Base-by-base conservation (phyloP, 2,113 vertebrate genomes). In the Zosterops japonicus region DNA sequence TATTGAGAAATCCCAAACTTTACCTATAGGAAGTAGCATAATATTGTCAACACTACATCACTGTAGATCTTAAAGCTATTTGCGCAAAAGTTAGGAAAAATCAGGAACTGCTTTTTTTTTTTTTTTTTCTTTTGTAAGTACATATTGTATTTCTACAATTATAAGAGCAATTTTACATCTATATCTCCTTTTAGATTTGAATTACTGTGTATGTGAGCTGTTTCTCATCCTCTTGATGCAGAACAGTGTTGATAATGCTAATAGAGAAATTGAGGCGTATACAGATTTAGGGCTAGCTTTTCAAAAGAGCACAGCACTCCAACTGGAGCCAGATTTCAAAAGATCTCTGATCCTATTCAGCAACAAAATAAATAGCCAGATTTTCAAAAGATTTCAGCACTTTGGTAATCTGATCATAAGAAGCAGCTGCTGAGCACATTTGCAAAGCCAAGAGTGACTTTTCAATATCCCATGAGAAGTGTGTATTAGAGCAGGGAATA, bases 321-420 rank as follows among this genome's bases (percentile, higher is more conserved):
- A 95, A 95, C 92, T 86, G 72, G n/a, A 87, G 60, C 83, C 79
- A 89, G 76, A 93, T 96, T 96, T 97, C 92, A 94, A 95, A 95
- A 96, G 90, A 95, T 96, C 88, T 95, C 76, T 90, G 94, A 92
- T 94, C 90, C 90, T 95, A 93, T 96, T 96, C 93, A 96, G 44
- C 69, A 94, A 75, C 80, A 90, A 94, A 95, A 97, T 95, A 96
- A 96, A 93, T 93, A 94, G 85, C 52, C 65, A 89, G 88, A 92
- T 96, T 96, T 97, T 95, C 88, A 94, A 96, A 96, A 94, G 83
- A 93, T 93, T 96, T 96, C 90, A 93, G 77, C 93, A 95, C 85
- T 94, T 96, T 55, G 88, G 93, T 97, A 94, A 95, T 96, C 92
- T 96, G 94, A 96, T 96, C 93, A 49, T 96, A 92, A 90, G 92